Percentiles rank a stretch among this genome's conserved stretches.
These are phyloP conservation scores for Lethocerus indicus DNA, from an alignment of 1,140 invertebrate genomes.

Conservation along the genomic window DNA sequence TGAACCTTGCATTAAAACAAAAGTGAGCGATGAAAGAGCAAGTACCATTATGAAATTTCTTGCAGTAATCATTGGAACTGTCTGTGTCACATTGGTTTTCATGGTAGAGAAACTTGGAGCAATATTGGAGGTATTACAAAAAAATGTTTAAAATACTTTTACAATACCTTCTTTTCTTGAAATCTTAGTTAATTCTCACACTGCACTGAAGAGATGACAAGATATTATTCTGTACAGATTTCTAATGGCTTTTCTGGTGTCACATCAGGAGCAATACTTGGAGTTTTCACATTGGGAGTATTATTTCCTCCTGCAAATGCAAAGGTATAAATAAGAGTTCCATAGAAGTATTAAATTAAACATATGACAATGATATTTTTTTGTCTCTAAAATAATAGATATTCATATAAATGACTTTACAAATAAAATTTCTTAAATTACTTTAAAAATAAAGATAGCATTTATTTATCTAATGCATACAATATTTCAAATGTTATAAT, in stretches of 20 bases:
- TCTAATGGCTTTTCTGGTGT: too few relatives aligned
- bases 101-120: slow-evolving; percentile 39
- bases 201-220: too few relatives aligned
- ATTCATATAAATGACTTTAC: neutral
- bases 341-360: neutral
- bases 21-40: slow-evolving; percentile 26
- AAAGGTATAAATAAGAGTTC: slow-evolving; percentile 12
- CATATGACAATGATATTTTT: neutral
- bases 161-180: too few relatives aligned
- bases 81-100: slow-evolving; percentile 39
- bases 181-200: too few relatives aligned
- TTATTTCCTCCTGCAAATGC: slow-evolving; percentile 54
- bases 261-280: too few relatives aligned
- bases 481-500: too few relatives aligned
- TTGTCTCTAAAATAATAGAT: neutral
- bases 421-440: neutral
- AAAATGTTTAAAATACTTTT: too few relatives aligned
- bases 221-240: too few relatives aligned
- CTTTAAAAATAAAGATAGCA: neutral
- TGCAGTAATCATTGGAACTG: slow-evolving; percentile 35
- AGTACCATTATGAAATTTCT: slow-evolving; percentile 34
- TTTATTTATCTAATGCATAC: too few relatives aligned
- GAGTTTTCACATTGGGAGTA: slow-evolving; percentile 59
- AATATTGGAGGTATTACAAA: slow-evolving; percentile 33
- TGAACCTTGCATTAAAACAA: slow-evolving; percentile 23